Evolutionary conservation across 2,797 vertebrate genomes (phyloP).

Genomic region (Bradypodion pumilum): DNA sequence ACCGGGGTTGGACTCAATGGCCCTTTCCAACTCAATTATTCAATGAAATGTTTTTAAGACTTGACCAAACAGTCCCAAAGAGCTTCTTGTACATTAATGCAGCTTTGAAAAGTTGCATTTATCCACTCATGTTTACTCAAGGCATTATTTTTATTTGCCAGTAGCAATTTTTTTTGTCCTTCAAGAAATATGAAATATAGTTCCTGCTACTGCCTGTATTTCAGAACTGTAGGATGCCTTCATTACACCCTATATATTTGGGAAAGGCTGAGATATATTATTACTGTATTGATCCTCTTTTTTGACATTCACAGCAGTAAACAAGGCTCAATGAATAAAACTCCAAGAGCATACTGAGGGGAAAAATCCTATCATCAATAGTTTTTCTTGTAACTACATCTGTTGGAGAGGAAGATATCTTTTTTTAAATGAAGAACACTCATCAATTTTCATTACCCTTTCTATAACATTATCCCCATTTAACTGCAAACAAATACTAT

Average conservation of each 20-base stretch:
- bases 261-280: slow-evolving; percentile 12
- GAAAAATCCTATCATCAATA: neutral
- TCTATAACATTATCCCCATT: neutral
- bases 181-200: neutral
- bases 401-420: neutral
- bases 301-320: slow-evolving; percentile 30
- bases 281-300: slow-evolving; percentile 18
- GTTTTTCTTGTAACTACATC: neutral
- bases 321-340: slow-evolving; percentile 1
- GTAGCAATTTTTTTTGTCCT: slow-evolving; percentile 15
- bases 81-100: neutral
- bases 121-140: neutral
- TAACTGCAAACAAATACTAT: neutral
- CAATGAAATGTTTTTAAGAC: neutral
- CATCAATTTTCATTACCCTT: neutral
- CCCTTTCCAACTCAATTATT: too few species aligned
- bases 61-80: neutral
- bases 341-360: neutral
- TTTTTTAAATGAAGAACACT: neutral
- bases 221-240: slow-evolving; percentile 22
- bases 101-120: neutral
- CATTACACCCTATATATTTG: neutral
- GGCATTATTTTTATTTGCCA: slow-evolving; percentile 3
- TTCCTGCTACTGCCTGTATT: slow-evolving; percentile 13
- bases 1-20: too few species aligned